phyloP scores from a whole-genome alignment of 2,797 vertebrate genomes.

The Myiotriccus ornatus region DNA sequence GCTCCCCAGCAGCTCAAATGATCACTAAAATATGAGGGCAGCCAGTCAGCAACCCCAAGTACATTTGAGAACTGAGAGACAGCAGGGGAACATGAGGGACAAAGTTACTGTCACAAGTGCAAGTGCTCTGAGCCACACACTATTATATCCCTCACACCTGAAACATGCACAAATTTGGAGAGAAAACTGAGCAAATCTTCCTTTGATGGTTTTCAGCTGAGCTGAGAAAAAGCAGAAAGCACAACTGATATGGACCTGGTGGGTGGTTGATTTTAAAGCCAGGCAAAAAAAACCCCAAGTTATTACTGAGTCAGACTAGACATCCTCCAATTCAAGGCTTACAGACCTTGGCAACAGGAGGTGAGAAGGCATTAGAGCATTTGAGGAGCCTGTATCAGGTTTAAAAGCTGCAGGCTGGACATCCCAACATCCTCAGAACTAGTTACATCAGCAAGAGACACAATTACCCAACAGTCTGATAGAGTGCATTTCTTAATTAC shows the following conservation, averaged over 20 bases:
- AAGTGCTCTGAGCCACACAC: background rate
- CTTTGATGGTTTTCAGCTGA: background rate
- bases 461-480: background rate
- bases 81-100: background rate
- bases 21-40: background rate
- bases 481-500: background rate
- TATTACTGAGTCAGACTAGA: background rate
- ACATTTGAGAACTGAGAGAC: background rate
- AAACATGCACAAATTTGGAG: background rate
- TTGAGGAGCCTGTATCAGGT: background rate
- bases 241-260: background rate
- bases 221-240: background rate
- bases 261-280: background rate
- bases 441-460: background rate
- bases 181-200: background rate
- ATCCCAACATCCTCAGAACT: background rate
- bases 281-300: background rate
- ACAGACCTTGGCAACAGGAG: background rate
- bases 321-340: background rate
- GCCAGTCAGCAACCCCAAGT: background rate
- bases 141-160: background rate
- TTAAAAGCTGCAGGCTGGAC: background rate
- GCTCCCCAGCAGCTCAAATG: background rate
- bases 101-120: background rate
- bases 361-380: background rate